phyloP scores from a whole-genome alignment of 1,140 invertebrate species.

The Platyscapa corneri region DNA sequence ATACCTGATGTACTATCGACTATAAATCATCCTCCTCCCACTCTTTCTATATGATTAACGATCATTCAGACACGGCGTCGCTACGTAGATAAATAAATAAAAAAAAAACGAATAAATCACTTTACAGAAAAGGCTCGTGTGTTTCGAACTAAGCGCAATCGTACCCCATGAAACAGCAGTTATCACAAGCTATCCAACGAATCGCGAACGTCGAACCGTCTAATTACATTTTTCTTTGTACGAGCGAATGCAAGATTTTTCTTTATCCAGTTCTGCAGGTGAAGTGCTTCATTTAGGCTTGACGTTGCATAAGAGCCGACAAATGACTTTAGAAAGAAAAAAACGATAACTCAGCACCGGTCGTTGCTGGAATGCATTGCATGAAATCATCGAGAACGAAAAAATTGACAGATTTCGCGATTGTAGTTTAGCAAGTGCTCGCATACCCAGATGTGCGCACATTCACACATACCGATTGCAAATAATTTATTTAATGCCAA shows the following conservation, averaged over 20 bases:
- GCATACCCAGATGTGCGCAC: no score
- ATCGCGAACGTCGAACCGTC: not conserved
- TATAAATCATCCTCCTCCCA: slow-evolving; percentile 22
- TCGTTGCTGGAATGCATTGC: not conserved
- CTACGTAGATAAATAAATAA: slow-evolving; percentile 10
- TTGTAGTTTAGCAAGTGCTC: not conserved
- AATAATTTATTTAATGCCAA: not conserved
- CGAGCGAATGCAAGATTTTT: not conserved
- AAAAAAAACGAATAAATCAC: not conserved
- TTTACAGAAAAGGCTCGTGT: no score
- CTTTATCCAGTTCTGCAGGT: not conserved
- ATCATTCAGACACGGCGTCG: slow-evolving; percentile 10
- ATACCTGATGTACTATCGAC: not conserved
- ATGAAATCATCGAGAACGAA: not conserved
- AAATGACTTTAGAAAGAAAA: not conserved
- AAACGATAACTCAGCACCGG: not conserved
- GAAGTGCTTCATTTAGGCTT: not conserved
- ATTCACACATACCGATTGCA: not conserved
- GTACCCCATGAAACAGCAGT: not conserved
- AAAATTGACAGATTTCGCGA: not conserved
- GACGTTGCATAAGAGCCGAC: not conserved
- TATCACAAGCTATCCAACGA: not conserved
- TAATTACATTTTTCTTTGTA: not conserved
- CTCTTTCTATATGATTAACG: slow-evolving; percentile 22
- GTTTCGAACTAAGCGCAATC: not conserved